Evolutionary conservation across 2,888 invertebrate species (phyloP).

Genomic region (Netelia inedita): DNA sequence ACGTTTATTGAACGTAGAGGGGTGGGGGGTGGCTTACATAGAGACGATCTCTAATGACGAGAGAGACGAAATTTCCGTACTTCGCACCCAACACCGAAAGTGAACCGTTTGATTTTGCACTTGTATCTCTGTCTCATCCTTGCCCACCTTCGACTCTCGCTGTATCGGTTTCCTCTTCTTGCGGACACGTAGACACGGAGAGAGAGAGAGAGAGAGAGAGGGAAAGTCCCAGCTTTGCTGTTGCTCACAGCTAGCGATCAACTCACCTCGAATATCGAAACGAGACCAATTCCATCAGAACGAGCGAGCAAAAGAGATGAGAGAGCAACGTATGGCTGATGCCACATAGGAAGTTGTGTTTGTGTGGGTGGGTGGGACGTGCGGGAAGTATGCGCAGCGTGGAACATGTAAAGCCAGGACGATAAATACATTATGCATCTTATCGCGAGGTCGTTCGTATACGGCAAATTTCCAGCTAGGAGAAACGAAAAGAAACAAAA

Average conservation of each 20-base stretch:
- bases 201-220: background rate
- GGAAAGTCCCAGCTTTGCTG: background rate
- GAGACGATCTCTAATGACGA: conserved; percentile 26
- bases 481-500: background rate
- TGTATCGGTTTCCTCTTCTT: background rate
- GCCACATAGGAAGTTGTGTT: conserved; percentile 6
- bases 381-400: background rate
- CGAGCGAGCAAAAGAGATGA: conserved; percentile 12
- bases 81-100: conserved; percentile 15
- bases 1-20: background rate
- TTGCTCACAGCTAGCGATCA: conserved; percentile 28
- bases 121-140: conserved; percentile 8
- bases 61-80: conserved; percentile 16
- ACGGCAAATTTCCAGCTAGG: conserved; percentile 6
- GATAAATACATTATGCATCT: conserved; percentile 68
- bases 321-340: conserved; percentile 23
- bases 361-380: background rate
- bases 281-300: conserved; percentile 40
- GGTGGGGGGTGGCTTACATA: background rate
- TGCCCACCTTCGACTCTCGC: background rate
- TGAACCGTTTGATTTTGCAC: conserved; percentile 11
- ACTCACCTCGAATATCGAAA: conserved; percentile 37
- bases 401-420: conserved; percentile 26
- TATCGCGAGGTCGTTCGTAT: conserved; percentile 13
- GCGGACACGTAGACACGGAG: background rate